Percentiles rank a stretch among this genome's conserved stretches.
phyloP scores from a whole-genome alignment of 2,113 vertebrate species.

The Saccopteryx leptura region DNA sequence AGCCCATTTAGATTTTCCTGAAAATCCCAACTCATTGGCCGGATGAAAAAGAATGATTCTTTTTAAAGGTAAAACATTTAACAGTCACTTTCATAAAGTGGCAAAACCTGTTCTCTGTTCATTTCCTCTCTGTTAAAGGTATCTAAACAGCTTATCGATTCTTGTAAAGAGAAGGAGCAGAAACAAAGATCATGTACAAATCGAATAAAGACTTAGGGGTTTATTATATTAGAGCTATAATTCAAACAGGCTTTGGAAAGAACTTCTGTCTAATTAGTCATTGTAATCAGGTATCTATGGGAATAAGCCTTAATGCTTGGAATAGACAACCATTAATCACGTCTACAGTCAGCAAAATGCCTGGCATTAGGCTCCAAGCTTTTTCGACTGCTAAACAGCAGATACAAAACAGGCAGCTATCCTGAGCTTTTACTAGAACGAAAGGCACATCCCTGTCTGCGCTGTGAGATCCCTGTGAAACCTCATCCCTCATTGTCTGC shows the following conservation, averaged over 20 bases:
- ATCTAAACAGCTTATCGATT: slow-evolving; percentile 57
- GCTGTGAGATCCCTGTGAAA: background rate
- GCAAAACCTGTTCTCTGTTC: slow-evolving; percentile 50
- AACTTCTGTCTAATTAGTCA: slow-evolving; percentile 74
- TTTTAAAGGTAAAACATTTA: slow-evolving; percentile 23
- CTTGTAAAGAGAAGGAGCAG: slow-evolving; percentile 15
- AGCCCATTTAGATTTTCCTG: background rate
- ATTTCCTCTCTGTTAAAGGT: slow-evolving; percentile 59
- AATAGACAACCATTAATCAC: slow-evolving; percentile 62
- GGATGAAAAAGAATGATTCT: background rate
- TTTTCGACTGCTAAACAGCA: background rate
- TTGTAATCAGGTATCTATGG: slow-evolving; percentile 63
- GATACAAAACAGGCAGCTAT: background rate
- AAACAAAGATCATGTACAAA: background rate
- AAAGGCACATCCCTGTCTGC: background rate
- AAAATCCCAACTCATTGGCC: background rate
- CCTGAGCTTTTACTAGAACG: background rate
- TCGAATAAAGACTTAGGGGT: slow-evolving; percentile 59
- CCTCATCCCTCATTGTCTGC: background rate
- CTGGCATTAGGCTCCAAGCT: background rate
- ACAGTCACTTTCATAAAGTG: slow-evolving; percentile 44
- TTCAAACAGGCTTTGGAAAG: slow-evolving; percentile 66
- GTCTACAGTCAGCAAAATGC: background rate
- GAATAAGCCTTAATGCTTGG: slow-evolving; percentile 65
- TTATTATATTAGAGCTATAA: slow-evolving; percentile 58